Evolutionary conservation across 2,113 vertebrate species (phyloP).

Genomic region (Noturus placidus): DNA sequence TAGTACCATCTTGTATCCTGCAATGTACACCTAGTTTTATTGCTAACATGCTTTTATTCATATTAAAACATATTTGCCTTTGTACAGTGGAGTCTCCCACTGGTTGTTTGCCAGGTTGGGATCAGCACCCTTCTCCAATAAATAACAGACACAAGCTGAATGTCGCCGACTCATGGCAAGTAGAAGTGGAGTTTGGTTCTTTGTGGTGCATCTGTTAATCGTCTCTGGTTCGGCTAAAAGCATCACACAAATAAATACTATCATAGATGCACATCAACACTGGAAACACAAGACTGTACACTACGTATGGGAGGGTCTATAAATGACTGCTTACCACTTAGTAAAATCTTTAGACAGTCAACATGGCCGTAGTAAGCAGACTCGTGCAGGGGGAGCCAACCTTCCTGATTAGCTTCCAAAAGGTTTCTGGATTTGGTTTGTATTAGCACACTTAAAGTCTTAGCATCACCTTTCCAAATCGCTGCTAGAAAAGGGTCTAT

Average conservation of each 20-base stretch:
- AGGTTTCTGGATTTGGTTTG: conserved; percentile 70
- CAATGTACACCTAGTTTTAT: too few relatives aligned
- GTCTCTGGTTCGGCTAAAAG: conserved; percentile 77
- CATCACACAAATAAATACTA: not conserved
- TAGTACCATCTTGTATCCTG: too few relatives aligned
- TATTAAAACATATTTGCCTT: conserved; percentile 72
- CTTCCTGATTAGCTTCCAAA: conserved; percentile 77
- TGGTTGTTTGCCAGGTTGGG: conserved; percentile 79
- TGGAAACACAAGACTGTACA: not conserved
- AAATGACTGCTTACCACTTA: conserved; percentile 73
- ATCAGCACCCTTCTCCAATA: conserved; percentile 84
- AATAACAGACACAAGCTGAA: conserved; percentile 69
- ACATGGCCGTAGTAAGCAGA: conserved; percentile 82
- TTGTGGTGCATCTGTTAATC: conserved; percentile 80
- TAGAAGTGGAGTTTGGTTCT: conserved; percentile 81
- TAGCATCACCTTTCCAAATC: conserved; percentile 68
- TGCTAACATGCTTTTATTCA: not conserved
- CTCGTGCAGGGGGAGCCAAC: conserved; percentile 88
- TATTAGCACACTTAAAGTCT: conserved; percentile 71
- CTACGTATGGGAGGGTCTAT: not conserved
- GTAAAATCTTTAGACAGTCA: conserved; percentile 78
- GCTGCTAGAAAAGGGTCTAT: conserved; percentile 74
- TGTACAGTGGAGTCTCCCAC: conserved; percentile 87
- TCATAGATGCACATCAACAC: not conserved
- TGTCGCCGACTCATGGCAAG: conserved; percentile 74